These are phyloP conservation scores for Drusus annulatus DNA, from an alignment of 1,140 invertebrate genomes.

Conservation along the genomic window DNA sequence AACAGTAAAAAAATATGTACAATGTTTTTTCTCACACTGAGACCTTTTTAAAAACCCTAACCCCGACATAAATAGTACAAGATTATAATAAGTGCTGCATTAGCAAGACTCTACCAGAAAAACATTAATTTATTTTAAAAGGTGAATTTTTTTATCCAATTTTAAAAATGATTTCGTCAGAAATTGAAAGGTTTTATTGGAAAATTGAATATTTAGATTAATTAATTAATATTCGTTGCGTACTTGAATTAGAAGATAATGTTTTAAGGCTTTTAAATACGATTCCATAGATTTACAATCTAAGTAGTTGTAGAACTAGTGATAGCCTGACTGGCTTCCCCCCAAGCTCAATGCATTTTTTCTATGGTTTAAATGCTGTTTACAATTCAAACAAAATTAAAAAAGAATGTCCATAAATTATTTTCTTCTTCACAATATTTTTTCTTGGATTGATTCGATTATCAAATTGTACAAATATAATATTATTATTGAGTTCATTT, in stretches of 20 bases:
- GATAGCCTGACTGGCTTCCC: background rate
- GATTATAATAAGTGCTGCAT: too few relatives aligned
- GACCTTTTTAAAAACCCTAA: too few relatives aligned
- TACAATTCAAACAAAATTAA: background rate
- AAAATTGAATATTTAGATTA: background rate
- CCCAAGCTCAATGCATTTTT: conserved; percentile 12
- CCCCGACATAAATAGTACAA: background rate
- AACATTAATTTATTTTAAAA: too few relatives aligned
- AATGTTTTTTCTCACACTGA: too few relatives aligned
- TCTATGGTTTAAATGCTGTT: background rate
- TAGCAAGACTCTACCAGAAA: too few relatives aligned
- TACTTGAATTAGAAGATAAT: background rate
- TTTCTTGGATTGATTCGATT: too few relatives aligned
- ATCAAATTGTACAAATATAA: too few relatives aligned
- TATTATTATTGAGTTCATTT: too few relatives aligned
- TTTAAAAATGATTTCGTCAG: background rate
- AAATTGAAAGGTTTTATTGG: background rate
- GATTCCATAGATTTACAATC: conserved; percentile 26
- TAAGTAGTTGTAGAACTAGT: conserved; percentile 13
- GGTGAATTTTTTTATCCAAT: background rate
- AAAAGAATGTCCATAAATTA: background rate
- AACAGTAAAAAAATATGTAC: too few relatives aligned
- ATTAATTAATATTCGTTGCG: conserved; percentile 1
- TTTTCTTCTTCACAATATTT: too few relatives aligned
- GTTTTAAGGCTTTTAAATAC: conserved; percentile 12